These are phyloP conservation scores for Amia ocellicauda DNA, from an alignment of 2,113 vertebrate genomes.

Conservation along the genomic window DNA sequence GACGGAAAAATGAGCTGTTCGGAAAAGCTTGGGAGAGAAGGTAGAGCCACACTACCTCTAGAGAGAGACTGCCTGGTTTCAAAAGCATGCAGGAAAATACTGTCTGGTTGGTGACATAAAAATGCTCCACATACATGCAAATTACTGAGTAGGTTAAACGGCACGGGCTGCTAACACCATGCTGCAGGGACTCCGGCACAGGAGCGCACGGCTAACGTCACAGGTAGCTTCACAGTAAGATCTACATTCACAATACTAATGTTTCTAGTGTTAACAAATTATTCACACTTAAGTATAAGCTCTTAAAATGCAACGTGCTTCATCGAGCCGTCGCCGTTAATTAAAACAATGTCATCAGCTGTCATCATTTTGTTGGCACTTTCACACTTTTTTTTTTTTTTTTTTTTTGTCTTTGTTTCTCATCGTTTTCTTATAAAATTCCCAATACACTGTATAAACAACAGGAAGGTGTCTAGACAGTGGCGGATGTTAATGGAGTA, in stretches of 20 bases:
- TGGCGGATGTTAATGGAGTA: slow-evolving; percentile 87
- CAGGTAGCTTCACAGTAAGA: slow-evolving; percentile 91
- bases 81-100: slow-evolving; percentile 88
- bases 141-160: slow-evolving; percentile 87
- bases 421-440: slow-evolving; percentile 74
- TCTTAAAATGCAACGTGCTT: slow-evolving; percentile 88
- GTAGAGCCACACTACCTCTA: slow-evolving; percentile 76
- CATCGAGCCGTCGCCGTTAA: slow-evolving; percentile 86
- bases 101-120: slow-evolving; percentile 88
- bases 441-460: slow-evolving; percentile 81
- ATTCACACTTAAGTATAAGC: slow-evolving; percentile 83
- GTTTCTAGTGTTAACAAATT: slow-evolving; percentile 91
- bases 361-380: slow-evolving; percentile 88
- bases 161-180: slow-evolving; percentile 84
- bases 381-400: slow-evolving; percentile 64
- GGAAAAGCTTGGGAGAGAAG: slow-evolving; percentile 81
- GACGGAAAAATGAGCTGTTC: slow-evolving; percentile 81
- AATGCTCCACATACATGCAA: slow-evolving; percentile 91
- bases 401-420: slow-evolving; percentile 32
- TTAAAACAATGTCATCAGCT: slow-evolving; percentile 82
- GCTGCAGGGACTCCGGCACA: slow-evolving; percentile 78
- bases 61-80: slow-evolving; percentile 84
- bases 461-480: slow-evolving; percentile 86
- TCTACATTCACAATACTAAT: slow-evolving; percentile 90
- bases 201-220: slow-evolving; percentile 86